Evolutionary conservation across 2,113 vertebrate species (phyloP), one percentile per base, ranked within the genome.

Genomic region (Alectura lathami): DNA sequence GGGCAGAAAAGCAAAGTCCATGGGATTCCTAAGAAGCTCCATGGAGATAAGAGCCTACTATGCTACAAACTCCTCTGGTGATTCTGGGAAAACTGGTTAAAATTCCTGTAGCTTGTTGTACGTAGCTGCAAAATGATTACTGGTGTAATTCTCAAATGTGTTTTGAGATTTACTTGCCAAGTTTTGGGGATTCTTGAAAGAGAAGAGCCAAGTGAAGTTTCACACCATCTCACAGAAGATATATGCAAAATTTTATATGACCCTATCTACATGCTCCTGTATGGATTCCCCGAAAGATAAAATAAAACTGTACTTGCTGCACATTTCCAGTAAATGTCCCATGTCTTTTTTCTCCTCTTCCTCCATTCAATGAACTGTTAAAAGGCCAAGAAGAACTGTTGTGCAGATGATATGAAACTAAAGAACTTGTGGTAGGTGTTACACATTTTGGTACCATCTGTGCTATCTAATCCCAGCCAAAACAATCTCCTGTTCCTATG

Each of bases 171-270:
- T 90, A 81, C 88, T 96, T 97, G 95, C 92, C 94, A 97, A 96
- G 91, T 74, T 86, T 83, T 56, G 75, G 80, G 77, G 83, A 94
- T 94, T 91, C 94, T 96, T 93, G 80, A 90, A 96, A 74, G 60
- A 79, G 93, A 84, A 96, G 80, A 96, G 91, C 95, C 92, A 96
- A 94, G 90, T 56, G 90, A 97, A 96, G 89, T 90, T 94, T 97
- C 94, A 95, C 94, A 97, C 91, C 86, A 95, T 94, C 85, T 93
- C 95, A 56, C 40, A 92, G 95, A 80, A 96, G 93, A 96, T 96
- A 70, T 81, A 94, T 96, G 85, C 95, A 90, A 60, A 68, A 63
- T 94, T 97, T 96, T 77, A 59, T 81, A 74, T 8, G 66, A 94
- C 56, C 64, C 22, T 78, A 54, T 83, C 91, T 86, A 72, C 51